Conservation (phyloP, 2,888 invertebrate genomes). For the Hofmannophila pseudospretella region DNA sequence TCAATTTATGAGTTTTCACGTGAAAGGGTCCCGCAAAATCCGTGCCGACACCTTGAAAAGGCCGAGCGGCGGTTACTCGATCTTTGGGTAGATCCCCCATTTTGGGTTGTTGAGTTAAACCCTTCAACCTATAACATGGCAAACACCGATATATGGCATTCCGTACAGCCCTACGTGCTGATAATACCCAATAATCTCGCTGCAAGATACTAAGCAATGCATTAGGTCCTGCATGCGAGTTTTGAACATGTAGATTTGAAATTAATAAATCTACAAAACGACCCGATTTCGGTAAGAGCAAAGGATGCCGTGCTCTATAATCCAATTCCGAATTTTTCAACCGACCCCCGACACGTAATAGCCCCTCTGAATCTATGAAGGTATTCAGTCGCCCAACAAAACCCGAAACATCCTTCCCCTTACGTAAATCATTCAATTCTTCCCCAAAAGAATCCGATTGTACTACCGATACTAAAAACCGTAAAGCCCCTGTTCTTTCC, state of each 20-base stretch:
- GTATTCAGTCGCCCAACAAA: neutral
- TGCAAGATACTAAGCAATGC: constrained; percentile 4
- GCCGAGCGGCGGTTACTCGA: neutral
- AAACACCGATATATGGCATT: neutral
- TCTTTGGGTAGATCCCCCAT: constrained; percentile 10
- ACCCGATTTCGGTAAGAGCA: constrained; percentile 3
- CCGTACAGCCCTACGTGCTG: neutral
- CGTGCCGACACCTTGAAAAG: constrained; percentile 2
- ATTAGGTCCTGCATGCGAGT: constrained; percentile 8
- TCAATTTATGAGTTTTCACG: neutral
- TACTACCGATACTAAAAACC: too few species aligned
- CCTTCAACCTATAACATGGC: neutral
- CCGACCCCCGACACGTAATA: constrained; percentile 8
- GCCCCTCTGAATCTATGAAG: neutral
- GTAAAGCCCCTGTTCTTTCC: too few species aligned
- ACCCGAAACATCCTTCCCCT: too few species aligned
- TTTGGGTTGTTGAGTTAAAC: neutral
- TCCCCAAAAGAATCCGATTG: too few species aligned
- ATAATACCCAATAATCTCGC: neutral
- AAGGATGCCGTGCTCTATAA: constrained; percentile 3
- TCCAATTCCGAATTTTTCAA: constrained; percentile 1
- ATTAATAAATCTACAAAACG: constrained; percentile 7
- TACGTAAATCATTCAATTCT: too few species aligned
- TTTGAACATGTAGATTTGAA: constrained; percentile 5
- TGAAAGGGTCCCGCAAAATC: neutral